Conservation (phyloP, 2,888 invertebrate species). For the Drosophila planitibia region DNA sequence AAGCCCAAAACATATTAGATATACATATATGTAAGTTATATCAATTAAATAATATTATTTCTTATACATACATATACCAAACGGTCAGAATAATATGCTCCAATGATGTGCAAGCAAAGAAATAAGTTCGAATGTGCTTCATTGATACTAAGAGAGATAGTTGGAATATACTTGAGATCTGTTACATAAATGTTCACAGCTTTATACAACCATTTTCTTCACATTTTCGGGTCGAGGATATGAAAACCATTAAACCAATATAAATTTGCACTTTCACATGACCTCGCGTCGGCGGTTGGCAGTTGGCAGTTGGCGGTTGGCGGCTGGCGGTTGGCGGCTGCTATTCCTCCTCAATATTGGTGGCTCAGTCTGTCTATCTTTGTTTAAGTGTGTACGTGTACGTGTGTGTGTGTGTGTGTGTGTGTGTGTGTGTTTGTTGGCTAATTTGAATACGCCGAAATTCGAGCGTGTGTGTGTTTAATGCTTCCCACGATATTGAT, state of each 20-base stretch:
- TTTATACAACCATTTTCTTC: background rate
- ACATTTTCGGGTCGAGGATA: conserved; percentile 3
- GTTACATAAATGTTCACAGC: background rate
- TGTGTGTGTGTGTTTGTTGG: conserved; percentile 18
- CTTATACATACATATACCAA: background rate
- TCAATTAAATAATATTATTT: too few relatives aligned
- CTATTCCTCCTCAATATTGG: conserved; percentile 3
- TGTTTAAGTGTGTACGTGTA: background rate
- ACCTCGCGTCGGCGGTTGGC: conserved; percentile 52
- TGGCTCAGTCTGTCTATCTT: background rate
- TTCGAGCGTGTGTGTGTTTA: conserved; percentile 35
- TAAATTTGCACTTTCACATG: conserved; percentile 82
- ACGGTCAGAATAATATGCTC: background rate
- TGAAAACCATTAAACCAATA: conserved; percentile 71
- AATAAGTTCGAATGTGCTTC: background rate
- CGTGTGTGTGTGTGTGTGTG: conserved; percentile 1
- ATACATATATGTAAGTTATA: background rate
- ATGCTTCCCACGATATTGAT: conserved; percentile 78
- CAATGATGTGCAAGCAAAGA: too few relatives aligned
- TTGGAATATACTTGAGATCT: background rate
- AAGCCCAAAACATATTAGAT: background rate
- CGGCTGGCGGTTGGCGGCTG: background rate
- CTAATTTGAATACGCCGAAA: conserved; percentile 70
- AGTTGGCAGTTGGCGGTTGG: background rate
- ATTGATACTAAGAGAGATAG: background rate